Percentiles rank a stretch among this genome's conserved stretches.
phyloP scores from a whole-genome alignment of 2,113 vertebrate genomes.

The Passer montanus region DNA sequence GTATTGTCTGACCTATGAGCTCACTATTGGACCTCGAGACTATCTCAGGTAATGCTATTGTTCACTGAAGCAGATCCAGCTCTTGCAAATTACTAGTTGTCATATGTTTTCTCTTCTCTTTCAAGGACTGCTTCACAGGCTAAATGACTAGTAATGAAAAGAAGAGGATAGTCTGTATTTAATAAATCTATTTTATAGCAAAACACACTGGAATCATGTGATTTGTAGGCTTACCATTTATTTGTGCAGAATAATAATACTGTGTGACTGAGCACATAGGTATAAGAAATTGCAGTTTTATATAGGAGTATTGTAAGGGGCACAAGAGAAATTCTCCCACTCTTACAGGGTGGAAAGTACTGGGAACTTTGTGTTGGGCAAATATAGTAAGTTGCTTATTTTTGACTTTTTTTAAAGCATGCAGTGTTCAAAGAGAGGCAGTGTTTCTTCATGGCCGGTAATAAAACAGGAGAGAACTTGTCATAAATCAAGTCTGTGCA shows the following conservation, averaged over 20 bases:
- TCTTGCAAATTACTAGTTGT: slow-evolving; percentile 66
- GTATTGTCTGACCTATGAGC: slow-evolving; percentile 47
- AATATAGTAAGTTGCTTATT: not conserved
- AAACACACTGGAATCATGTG: slow-evolving; percentile 33
- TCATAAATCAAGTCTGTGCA: slow-evolving; percentile 39
- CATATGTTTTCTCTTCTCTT: slow-evolving; percentile 56
- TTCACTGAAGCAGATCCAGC: slow-evolving; percentile 62
- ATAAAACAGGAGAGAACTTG: slow-evolving; percentile 1
- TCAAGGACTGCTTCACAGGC: slow-evolving; percentile 56
- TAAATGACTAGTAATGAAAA: slow-evolving; percentile 68
- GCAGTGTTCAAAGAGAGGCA: not conserved
- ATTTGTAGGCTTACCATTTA: slow-evolving; percentile 7
- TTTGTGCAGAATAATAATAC: slow-evolving; percentile 29
- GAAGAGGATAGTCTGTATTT: slow-evolving; percentile 51
- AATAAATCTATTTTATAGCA: slow-evolving; percentile 68
- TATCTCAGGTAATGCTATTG: slow-evolving; percentile 56
- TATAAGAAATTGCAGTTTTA: not conserved
- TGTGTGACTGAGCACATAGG: not conserved
- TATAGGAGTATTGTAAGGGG: not conserved
- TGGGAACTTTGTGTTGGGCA: not conserved
- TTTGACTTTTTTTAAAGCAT: not conserved
- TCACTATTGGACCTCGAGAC: slow-evolving; percentile 28
- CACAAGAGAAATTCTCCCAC: not conserved
- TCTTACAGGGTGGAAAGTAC: not conserved
- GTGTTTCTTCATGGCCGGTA: not conserved